These are phyloP conservation scores for Nowickia ferox DNA, from an alignment of 2,888 invertebrate species.

Conservation along the genomic window DNA sequence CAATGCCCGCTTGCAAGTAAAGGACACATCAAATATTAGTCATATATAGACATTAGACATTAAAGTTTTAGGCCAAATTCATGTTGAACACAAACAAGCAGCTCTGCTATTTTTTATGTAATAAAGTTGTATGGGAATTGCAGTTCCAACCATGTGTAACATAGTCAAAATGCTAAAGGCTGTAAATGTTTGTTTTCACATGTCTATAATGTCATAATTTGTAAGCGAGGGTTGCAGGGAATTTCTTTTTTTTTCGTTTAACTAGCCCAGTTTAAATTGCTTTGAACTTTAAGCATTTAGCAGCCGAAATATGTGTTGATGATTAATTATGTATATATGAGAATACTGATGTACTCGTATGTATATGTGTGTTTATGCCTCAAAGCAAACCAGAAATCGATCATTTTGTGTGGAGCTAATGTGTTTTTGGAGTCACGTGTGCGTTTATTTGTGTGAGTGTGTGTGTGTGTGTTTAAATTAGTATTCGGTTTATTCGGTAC, in stretches of 20 bases:
- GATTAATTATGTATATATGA: neutral
- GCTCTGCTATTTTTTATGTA: neutral
- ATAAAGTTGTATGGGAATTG: constrained; percentile 3
- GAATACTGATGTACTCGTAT: neutral
- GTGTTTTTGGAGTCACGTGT: neutral
- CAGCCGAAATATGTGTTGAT: neutral
- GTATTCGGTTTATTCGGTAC: constrained; percentile 8
- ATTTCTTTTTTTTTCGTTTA: constrained; percentile 33
- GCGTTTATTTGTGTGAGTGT: constrained; percentile 2
- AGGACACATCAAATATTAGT: constrained; percentile 35
- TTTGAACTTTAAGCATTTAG: constrained; percentile 20
- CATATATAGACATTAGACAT: constrained; percentile 43
- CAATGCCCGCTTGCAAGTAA: constrained; percentile 74
- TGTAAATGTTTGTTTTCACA: constrained; percentile 37
- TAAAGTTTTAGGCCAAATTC: constrained; percentile 37
- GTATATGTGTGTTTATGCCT: neutral
- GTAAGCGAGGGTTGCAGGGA: constrained; percentile 73
- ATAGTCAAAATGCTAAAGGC: constrained; percentile 26
- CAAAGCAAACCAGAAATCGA: constrained; percentile 57
- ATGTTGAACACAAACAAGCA: neutral
- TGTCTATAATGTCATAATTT: constrained; percentile 76
- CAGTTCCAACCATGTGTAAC: neutral
- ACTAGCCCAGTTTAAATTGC: constrained; percentile 62
- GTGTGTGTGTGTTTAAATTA: constrained; percentile 26
- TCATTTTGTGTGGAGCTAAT: constrained; percentile 40